Base-by-base conservation (phyloP, 2,113 vertebrate species). In the Scortum barcoo region DNA sequence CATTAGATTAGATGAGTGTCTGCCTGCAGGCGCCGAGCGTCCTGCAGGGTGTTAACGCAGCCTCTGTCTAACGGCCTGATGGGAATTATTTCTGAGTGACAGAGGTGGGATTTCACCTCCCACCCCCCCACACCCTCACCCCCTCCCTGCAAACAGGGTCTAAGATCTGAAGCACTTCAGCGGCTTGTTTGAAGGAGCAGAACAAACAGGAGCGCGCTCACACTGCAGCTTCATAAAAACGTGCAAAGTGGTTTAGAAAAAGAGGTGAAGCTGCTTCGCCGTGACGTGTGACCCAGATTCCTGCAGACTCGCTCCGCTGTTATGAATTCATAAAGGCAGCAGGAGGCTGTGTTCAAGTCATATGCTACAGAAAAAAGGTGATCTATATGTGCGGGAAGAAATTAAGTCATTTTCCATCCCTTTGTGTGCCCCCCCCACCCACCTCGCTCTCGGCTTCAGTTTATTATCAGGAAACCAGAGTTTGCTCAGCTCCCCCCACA, bases 251-350 rank as follows among this genome's bases (percentile, higher is more conserved):
- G 2, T 79, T 81, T 71, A 72, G 38, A 57, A 61, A 53, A 38
- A 4, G 48, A 76, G 78, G 73, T 48, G 73, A 57, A n/a, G 78
- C 60, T 30, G 38, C 33, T 16, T 17, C 17, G 0, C 44, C 13
- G 22, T 75, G 79, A 78, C 50, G 83, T 22, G 74, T 83, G 91
- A 92, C 86, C 91, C 85, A 92, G 87, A 80, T 92, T 89, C 63
- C 66, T 36, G 67, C 65, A 46, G n/a, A 58, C 40, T 79, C 51
- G 58, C 42, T 72, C 68, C 22, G 69, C 75, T 50, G 57, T 54
- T 28, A 78, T 44, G 13, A 76, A 74, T 61, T 24, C 66, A 74
- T 28, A 54, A 38, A 33, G 76, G 53, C 57, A 44, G 67, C 51
- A 20, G 26, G 71, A 20, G 26, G 71, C 26, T 61, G 53, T 57